Evolutionary conservation across 2,797 vertebrate genomes (phyloP).

Genomic region (Sebastes jordani): DNA sequence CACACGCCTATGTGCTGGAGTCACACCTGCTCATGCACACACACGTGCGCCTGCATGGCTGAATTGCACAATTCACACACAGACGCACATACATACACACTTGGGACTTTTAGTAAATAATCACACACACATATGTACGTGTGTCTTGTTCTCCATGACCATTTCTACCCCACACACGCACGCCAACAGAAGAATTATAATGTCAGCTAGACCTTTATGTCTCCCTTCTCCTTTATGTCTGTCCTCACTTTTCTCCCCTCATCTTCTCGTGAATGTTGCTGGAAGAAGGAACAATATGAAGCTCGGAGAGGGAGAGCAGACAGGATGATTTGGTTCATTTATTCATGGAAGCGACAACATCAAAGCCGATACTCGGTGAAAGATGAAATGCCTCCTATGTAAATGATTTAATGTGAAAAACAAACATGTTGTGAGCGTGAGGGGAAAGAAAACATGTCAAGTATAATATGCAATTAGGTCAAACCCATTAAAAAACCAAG

Average conservation of each 20-base stretch:
- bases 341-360: constrained; percentile 43
- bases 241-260: background rate
- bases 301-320: background rate
- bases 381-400: constrained; percentile 37
- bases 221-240: background rate
- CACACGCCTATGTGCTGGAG: background rate
- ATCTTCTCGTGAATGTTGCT: constrained; percentile 11
- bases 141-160: too few species aligned
- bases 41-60: too few species aligned
- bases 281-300: constrained; percentile 1
- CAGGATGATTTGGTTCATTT: constrained; percentile 34
- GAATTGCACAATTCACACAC: background rate
- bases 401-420: constrained; percentile 52
- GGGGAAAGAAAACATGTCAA: background rate
- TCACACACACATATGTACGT: background rate
- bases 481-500: background rate
- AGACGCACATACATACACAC: background rate
- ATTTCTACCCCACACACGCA: background rate
- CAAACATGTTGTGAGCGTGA: constrained; percentile 15
- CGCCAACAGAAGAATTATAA: background rate
- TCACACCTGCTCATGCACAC: too few species aligned
- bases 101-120: background rate
- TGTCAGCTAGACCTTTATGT: constrained; percentile 11
- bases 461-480: constrained; percentile 45
- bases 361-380: constrained; percentile 28